A percentile compares a stretch with the other conserved stretches of the same genome.
Evolutionary conservation across 2,113 vertebrate genomes (phyloP).

Genomic region (Macroglossus sobrinus): DNA sequence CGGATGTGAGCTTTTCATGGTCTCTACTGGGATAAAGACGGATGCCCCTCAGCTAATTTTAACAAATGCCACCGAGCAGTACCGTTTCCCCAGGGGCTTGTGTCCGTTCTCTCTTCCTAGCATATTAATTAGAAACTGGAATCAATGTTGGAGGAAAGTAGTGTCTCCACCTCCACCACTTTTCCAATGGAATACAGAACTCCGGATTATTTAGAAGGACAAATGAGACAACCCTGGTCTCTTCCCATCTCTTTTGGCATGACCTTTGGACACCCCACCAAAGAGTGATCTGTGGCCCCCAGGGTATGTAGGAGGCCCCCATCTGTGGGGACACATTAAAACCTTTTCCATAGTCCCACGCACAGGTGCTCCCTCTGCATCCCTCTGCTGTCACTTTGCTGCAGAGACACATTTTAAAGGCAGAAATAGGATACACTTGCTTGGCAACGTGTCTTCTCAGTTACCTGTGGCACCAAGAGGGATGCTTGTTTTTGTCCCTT

Average conservation of each 20-base stretch:
- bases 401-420: not conserved
- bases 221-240: not conserved
- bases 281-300: not conserved
- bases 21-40: not conserved
- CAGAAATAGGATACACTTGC: not conserved
- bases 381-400: not conserved
- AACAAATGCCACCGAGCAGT: slow-evolving; percentile 47
- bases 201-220: not conserved
- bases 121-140: slow-evolving; percentile 47
- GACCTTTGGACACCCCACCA: not conserved
- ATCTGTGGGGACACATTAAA: not conserved
- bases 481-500: not conserved
- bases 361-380: not conserved
- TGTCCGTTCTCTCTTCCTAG: slow-evolving; percentile 28
- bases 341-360: not conserved
- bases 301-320: not conserved
- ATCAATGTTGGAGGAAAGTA: not conserved
- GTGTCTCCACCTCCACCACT: not conserved
- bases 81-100: slow-evolving; percentile 9
- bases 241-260: too few relatives aligned
- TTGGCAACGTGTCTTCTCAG: not conserved
- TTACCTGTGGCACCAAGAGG: not conserved
- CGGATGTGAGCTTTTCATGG: slow-evolving; percentile 38
- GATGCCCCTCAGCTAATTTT: slow-evolving; percentile 55
- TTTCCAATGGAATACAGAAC: not conserved